Evolutionary conservation across 2,888 invertebrate genomes (phyloP).

Genomic region (Odontomyia ornata): DNA sequence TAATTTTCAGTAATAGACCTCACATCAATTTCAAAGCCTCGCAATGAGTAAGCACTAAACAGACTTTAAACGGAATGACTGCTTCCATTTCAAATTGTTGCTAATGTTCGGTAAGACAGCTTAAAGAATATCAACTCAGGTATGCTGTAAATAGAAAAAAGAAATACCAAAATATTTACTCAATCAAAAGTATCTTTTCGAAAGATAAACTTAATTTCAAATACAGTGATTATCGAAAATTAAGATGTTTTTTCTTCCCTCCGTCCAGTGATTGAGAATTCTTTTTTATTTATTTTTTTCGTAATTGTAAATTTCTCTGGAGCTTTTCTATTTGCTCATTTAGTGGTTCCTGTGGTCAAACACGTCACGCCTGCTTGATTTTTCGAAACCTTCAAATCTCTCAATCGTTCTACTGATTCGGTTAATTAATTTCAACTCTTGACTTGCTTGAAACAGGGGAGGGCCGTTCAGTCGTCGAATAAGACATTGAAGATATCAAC

Average conservation of each 20-base stretch:
- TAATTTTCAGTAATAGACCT: no score
- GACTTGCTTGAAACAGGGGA: background rate
- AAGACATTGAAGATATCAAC: background rate
- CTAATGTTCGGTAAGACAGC: background rate
- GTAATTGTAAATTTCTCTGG: no score
- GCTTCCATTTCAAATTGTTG: background rate
- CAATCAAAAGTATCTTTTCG: constrained; percentile 15
- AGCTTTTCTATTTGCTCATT: no score
- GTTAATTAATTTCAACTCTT: constrained; percentile 32
- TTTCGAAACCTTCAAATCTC: constrained; percentile 15
- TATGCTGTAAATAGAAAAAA: background rate
- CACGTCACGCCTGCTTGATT: background rate
- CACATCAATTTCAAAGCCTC: background rate
- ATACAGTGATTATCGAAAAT: constrained; percentile 37
- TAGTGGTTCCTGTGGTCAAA: background rate
- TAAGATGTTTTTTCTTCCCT: constrained; percentile 25
- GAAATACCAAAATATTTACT: background rate
- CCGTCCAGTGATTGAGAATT: background rate
- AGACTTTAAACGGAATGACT: background rate
- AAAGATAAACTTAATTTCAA: background rate
- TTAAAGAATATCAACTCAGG: background rate
- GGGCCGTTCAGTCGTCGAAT: background rate
- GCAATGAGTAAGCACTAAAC: background rate
- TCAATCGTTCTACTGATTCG: constrained; percentile 30
- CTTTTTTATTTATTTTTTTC: background rate